Conservation (phyloP, 1,140 invertebrate genomes). For the Chionoecetes opilio region DNA sequence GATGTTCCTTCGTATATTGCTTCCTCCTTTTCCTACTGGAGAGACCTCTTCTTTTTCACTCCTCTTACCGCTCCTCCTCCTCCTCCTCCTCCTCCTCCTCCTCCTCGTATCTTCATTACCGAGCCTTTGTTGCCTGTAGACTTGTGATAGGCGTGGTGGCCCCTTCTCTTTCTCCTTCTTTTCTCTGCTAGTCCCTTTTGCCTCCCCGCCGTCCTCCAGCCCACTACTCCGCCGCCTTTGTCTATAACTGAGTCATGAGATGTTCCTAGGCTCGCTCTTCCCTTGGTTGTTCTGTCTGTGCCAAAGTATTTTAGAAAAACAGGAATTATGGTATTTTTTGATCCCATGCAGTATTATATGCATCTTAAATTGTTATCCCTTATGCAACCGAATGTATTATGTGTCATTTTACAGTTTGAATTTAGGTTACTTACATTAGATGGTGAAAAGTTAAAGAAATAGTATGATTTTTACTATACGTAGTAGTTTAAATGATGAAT, state of each 20-base stretch:
- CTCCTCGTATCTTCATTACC: background rate
- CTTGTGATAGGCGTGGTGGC: background rate
- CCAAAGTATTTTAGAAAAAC: too few relatives aligned
- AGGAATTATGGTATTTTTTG: too few relatives aligned
- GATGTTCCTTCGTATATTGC: background rate
- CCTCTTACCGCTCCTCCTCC: background rate
- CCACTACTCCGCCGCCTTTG: background rate
- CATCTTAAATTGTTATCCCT: too few relatives aligned
- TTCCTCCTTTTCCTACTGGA: slow-evolving; percentile 15
- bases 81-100: too few relatives aligned
- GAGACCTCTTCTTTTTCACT: background rate
- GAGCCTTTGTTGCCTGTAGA: background rate
- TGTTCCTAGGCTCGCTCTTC: background rate
- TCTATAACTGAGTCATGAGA: background rate
- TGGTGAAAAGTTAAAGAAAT: too few relatives aligned
- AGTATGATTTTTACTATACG: too few relatives aligned
- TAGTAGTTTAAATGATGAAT: too few relatives aligned
- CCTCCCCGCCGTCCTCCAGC: background rate
- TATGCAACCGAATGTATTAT: too few relatives aligned
- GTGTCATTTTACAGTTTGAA: too few relatives aligned
- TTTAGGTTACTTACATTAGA: too few relatives aligned
- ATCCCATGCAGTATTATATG: too few relatives aligned
- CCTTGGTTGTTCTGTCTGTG: background rate
- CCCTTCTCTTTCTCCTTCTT: background rate
- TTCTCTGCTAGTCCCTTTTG: too few relatives aligned